These are phyloP conservation scores for Molorchus minor DNA, from an alignment of 2,888 invertebrate genomes.

Conservation along the genomic window DNA sequence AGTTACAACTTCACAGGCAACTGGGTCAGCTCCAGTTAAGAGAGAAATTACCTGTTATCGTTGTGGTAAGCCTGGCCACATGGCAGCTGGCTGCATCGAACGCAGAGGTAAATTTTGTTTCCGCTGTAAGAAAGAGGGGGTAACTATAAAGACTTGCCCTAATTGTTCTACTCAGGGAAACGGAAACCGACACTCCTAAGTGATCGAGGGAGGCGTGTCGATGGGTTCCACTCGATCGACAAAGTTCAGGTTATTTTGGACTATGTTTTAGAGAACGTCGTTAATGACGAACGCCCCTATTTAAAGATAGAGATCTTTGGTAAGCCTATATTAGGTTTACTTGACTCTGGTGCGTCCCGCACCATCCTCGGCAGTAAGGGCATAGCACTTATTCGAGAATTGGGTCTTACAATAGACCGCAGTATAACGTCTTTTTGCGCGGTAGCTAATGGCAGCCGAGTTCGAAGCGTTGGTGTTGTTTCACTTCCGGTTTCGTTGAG, in stretches of 20 bases:
- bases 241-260: constrained; percentile 13
- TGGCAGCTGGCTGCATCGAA: constrained; percentile 23
- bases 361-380: constrained; percentile 12
- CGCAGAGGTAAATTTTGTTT: constrained; percentile 23
- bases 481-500: constrained; percentile 3
- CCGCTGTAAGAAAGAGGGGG: constrained; percentile 19
- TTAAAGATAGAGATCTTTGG: constrained; percentile 12
- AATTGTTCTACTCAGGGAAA: constrained; percentile 37
- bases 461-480: not conserved
- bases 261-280: constrained; percentile 26
- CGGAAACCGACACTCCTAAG: constrained; percentile 19
- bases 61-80: not conserved
- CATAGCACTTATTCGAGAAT: not conserved
- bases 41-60: not conserved
- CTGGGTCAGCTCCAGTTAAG: not conserved
- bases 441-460: constrained; percentile 14
- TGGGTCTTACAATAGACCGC: not conserved
- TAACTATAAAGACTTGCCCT: constrained; percentile 28
- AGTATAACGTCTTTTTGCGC: not conserved
- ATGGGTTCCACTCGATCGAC: not conserved
- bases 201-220: constrained; percentile 3
- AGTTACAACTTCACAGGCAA: too few species aligned
- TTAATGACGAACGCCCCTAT: constrained; percentile 22
- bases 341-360: constrained; percentile 22
- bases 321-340: constrained; percentile 3